Conservation (phyloP, 1,140 invertebrate genomes). For the Physella acuta region DNA sequence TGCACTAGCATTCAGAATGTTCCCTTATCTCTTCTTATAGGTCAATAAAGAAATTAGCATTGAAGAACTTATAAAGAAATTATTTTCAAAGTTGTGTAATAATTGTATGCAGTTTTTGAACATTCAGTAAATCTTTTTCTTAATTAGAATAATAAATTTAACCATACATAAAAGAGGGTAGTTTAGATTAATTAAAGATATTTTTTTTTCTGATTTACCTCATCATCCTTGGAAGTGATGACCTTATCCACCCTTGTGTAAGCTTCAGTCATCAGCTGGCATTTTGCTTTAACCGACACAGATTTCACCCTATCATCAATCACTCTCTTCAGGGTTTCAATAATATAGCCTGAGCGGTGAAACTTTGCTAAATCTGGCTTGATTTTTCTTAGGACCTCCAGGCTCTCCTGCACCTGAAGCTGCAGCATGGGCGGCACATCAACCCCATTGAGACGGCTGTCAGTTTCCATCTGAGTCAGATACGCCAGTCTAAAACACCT, state of each 20-base stretch:
- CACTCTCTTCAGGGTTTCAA: not conserved
- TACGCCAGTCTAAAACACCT: not conserved
- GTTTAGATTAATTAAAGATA: too few species aligned
- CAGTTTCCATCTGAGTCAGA: slow-evolving; percentile 1
- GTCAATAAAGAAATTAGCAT: too few species aligned
- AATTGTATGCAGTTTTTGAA: too few species aligned
- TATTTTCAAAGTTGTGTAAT: too few species aligned
- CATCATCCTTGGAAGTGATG: not conserved
- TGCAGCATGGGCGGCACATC: not conserved
- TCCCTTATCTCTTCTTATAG: too few species aligned
- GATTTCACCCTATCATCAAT: not conserved
- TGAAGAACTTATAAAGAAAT: too few species aligned
- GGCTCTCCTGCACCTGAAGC: not conserved
- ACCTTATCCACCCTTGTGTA: not conserved
- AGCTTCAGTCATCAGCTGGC: not conserved
- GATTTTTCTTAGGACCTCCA: not conserved
- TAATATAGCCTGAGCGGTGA: not conserved
- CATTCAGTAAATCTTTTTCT: too few species aligned
- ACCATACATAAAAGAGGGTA: too few species aligned
- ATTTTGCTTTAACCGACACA: not conserved
- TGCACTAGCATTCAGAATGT: too few species aligned
- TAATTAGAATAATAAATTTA: too few species aligned
- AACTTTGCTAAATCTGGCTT: not conserved
- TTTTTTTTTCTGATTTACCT: too few species aligned
- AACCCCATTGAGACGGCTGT: not conserved